A percentile compares a stretch with the other conserved stretches of the same genome.
Evolutionary conservation across 1,140 invertebrate genomes (phyloP).

Genomic region (Adoxophyes honmai): DNA sequence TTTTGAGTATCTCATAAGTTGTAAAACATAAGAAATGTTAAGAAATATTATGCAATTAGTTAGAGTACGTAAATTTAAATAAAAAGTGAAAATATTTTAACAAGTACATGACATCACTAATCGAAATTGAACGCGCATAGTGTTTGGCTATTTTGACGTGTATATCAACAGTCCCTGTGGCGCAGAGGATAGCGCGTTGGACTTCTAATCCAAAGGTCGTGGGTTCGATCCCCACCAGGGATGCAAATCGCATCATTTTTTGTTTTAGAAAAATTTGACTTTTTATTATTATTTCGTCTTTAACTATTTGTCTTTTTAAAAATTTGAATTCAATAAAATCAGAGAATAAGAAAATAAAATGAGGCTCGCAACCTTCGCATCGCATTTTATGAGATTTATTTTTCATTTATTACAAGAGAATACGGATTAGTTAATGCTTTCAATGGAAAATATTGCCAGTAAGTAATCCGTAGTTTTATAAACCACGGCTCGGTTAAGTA

Average conservation of each 20-base stretch:
- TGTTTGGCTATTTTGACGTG: constrained; percentile 22
- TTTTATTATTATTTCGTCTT: background rate
- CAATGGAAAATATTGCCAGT: too few species aligned
- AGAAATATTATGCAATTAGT: background rate
- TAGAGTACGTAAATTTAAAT: too few species aligned
- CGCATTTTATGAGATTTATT: too few species aligned
- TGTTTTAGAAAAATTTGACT: background rate
- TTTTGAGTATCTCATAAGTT: background rate
- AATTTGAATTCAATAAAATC: too few species aligned
- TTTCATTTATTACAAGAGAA: too few species aligned
- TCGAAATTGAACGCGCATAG: background rate
- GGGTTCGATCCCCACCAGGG: constrained; percentile 82
- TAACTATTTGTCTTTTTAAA: too few species aligned
- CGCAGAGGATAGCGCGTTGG: constrained; percentile 68
- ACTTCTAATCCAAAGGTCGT: constrained; percentile 79
- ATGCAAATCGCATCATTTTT: constrained; percentile 40
- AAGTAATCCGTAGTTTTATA: too few species aligned
- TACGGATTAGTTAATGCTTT: too few species aligned
- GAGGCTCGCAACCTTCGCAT: too few species aligned
- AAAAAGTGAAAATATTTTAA: background rate
- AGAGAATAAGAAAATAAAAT: too few species aligned
- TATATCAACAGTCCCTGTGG: constrained; percentile 62
- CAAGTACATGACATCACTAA: background rate
- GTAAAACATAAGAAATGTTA: background rate
- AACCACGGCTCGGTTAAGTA: too few species aligned